Evolutionary conservation across 2,888 invertebrate species (phyloP).

Genomic region (Leptodirus hochenwartii): DNA sequence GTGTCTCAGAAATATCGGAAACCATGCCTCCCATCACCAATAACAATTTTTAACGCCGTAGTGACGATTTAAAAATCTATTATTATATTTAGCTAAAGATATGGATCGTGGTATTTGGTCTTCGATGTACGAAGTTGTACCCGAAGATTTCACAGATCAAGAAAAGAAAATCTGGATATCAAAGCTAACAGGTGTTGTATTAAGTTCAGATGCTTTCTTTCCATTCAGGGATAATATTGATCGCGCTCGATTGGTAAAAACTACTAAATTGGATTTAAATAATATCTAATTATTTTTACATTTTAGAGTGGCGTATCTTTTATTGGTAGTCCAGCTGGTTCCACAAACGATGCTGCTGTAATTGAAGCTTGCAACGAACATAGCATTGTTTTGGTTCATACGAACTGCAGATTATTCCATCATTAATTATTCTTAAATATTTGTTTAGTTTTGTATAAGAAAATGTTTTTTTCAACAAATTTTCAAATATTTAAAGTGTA

Average conservation of each 20-base stretch:
- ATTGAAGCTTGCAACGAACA: slow-evolving; percentile 86
- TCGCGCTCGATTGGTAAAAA: slow-evolving; percentile 63
- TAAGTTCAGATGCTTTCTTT: slow-evolving; percentile 96
- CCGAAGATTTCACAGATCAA: slow-evolving; percentile 45
- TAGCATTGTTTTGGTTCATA: slow-evolving; percentile 72
- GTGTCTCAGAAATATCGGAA: no score
- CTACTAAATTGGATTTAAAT: slow-evolving; percentile 4
- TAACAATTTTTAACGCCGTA: no score
- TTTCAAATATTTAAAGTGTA: no score
- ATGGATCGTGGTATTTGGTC: slow-evolving; percentile 62
- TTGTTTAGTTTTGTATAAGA: no score
- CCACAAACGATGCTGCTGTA: slow-evolving; percentile 80
- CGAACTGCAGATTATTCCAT: slow-evolving; percentile 83
- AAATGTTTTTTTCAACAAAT: no score
- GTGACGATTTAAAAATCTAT: slow-evolving; percentile 3
- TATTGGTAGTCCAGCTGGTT: slow-evolving; percentile 87
- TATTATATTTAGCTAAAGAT: slow-evolving; percentile 41
- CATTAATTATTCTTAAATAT: no score
- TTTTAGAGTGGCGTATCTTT: slow-evolving; percentile 82
- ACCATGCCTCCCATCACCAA: no score
- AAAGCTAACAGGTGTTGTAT: slow-evolving; percentile 56
- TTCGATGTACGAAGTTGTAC: slow-evolving; percentile 53
- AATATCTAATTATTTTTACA: slow-evolving; percentile 10
- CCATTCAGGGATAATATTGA: slow-evolving; percentile 97
- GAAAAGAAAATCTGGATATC: slow-evolving; percentile 51